Base-by-base conservation (phyloP, 2,888 invertebrate genomes). In the Xylota sylvarum region DNA sequence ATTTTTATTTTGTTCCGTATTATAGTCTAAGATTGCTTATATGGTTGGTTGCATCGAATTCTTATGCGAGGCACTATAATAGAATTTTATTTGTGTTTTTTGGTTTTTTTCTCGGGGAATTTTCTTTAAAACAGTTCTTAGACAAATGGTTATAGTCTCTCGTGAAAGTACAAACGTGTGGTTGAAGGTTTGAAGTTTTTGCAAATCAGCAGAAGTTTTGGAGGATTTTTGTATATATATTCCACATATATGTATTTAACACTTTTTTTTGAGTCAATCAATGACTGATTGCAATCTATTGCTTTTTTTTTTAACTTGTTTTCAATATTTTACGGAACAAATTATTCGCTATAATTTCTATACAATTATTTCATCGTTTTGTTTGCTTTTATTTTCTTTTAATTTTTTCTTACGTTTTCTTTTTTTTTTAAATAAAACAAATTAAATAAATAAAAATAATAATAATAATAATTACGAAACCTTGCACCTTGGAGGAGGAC, bases 1-100 rank as follows among this genome's bases (percentile, higher is more conserved):
- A 19, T 9, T 14, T 0, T 19, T 5, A 12, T 14, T 32, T n/a
- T 46, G 62, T 62, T 64, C 62, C 60, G 40, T 40, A n/a, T 40
- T 37, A 19, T 23, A 19, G 40, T n/a, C 60, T 60, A 60, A 27
- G 40, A 60, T 60, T 60, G 27, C 43, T 60, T 43, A 37, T 27
- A 5, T 37, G 7, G 32, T 19, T 14, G 35, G 6, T 32, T 56
- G 9, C 10, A 48, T 48, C 43, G 43, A 6, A 5, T 43, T 6
- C 43, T 14, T 43, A 1, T 43, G 43, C 43, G 14, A 43, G 43
- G 43, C 43, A 43, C 43, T 43, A 14, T 43, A n/a, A 43, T 43
- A 4, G 4, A 40, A 12, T 40, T 40, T 12, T 12, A 7, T 4
- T n/a, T n/a, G n/a, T n/a, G n/a, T n/a, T n/a, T n/a, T n/a, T n/a